Percentiles rank a stretch among this genome's conserved stretches.
Evolutionary conservation across 2,888 invertebrate species (phyloP).

Genomic region (Marasmarcha lunaedactyla): DNA sequence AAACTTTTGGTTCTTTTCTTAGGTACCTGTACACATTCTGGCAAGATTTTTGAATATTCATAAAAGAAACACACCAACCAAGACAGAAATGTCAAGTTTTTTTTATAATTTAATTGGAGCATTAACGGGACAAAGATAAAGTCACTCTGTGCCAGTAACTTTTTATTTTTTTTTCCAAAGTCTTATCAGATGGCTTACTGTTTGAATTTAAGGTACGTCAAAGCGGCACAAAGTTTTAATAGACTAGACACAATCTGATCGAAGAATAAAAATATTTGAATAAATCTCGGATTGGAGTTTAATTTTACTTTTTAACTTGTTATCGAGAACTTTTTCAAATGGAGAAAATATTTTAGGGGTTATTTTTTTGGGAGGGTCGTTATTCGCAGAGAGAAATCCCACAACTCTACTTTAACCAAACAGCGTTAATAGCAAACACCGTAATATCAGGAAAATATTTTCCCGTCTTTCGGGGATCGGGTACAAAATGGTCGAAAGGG

Average conservation of each 20-base stretch:
- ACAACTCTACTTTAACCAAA: no score
- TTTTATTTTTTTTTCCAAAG: slow-evolving; percentile 35
- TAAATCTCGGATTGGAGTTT: not conserved
- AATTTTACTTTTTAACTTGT: not conserved
- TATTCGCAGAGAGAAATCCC: no score
- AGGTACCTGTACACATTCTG: no score
- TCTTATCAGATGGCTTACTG: slow-evolving; percentile 65
- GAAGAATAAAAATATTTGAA: not conserved
- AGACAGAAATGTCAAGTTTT: slow-evolving; percentile 31
- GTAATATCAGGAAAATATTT: slow-evolving; percentile 28
- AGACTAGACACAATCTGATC: slow-evolving; percentile 59
- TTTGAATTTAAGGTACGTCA: slow-evolving; percentile 64
- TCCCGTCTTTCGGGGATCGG: slow-evolving; percentile 30
- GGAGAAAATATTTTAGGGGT: no score
- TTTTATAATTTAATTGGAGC: slow-evolving; percentile 62
- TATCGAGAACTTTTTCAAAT: not conserved
- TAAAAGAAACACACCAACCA: no score
- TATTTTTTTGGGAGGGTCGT: no score
- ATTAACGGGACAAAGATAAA: slow-evolving; percentile 63
- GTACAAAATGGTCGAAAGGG: slow-evolving; percentile 17
- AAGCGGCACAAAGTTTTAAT: slow-evolving; percentile 61
- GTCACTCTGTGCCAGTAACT: slow-evolving; percentile 37
- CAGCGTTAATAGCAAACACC: slow-evolving; percentile 10
- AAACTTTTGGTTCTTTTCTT: no score
- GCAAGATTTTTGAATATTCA: no score